Conservation (phyloP, 2,113 vertebrate species). For the Rhombomys opimus region DNA sequence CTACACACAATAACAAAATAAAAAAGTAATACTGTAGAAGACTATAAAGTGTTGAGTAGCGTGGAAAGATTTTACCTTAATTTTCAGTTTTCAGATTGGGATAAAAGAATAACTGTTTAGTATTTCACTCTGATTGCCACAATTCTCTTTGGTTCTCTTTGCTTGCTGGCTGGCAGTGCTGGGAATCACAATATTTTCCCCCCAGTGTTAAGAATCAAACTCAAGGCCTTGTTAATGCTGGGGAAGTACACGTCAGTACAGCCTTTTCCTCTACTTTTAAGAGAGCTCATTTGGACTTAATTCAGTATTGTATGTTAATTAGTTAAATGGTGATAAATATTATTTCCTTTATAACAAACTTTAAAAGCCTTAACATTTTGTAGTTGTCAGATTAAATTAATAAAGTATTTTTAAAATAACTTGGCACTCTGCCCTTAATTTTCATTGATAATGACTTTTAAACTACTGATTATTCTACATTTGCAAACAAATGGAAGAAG, state of each 20-base stretch:
- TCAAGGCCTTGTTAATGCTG: not conserved
- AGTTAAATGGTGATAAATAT: not conserved
- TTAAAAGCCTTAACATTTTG: slow-evolving; percentile 44
- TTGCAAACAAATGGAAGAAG: slow-evolving; percentile 44
- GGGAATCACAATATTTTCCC: not conserved
- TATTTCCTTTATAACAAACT: slow-evolving; percentile 27
- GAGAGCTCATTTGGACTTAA: slow-evolving; percentile 34
- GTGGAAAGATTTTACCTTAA: not conserved
- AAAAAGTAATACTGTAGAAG: not conserved
- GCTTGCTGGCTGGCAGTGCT: not conserved
- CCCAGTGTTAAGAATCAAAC: not conserved
- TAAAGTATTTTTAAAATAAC: slow-evolving; percentile 38
- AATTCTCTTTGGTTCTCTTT: not conserved
- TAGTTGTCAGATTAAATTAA: slow-evolving; percentile 41
- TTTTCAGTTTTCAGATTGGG: not conserved
- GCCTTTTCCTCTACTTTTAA: not conserved
- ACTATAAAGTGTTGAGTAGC: no score
- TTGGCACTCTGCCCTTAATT: slow-evolving; percentile 41
- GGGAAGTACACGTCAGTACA: not conserved
- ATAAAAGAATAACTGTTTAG: not conserved
- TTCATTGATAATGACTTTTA: slow-evolving; percentile 35
- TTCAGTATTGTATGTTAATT: slow-evolving; percentile 36
- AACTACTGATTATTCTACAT: slow-evolving; percentile 24
- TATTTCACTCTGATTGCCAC: not conserved
- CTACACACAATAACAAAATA: not conserved